These are phyloP conservation scores for Myrmophylax atrothorax DNA, from an alignment of 2,113 vertebrate genomes.

Conservation along the genomic window DNA sequence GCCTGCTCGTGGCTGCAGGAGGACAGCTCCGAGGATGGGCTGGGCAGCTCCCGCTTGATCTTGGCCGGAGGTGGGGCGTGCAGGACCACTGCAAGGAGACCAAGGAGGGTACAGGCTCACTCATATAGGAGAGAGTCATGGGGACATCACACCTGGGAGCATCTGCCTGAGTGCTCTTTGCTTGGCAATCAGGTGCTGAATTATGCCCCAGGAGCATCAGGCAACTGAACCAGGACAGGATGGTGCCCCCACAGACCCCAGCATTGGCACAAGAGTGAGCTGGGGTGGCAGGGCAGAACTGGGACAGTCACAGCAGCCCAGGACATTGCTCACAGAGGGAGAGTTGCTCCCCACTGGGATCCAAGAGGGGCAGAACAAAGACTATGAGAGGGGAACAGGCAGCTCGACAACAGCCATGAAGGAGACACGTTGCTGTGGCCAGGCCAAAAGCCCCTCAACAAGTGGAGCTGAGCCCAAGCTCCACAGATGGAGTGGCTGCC, in stretches of 20 bases:
- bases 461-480: fast-evolving
- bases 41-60: constrained; percentile 93
- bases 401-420: fast-evolving
- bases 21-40: constrained; percentile 86
- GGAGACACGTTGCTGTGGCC: fast-evolving
- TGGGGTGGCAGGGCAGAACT: not conserved
- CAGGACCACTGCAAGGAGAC: constrained; percentile 86
- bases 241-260: not conserved
- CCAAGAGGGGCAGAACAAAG: not conserved
- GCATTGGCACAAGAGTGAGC: fast-evolving
- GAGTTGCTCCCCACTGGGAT: fast-evolving
- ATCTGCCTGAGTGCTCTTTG: not conserved
- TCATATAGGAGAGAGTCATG: not conserved
- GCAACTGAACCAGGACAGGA: fast-evolving
- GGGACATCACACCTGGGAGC: fast-evolving
- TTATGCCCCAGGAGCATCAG: not conserved
- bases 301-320: not conserved
- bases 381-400: not conserved
- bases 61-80: constrained; percentile 91
- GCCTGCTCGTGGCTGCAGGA: constrained; percentile 90
- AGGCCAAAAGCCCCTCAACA: fast-evolving
- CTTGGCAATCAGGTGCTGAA: not conserved
- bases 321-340: fast-evolving
- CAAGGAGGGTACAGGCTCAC: not conserved
- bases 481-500: not conserved